Evolutionary conservation across 2,888 invertebrate species (phyloP).

Genomic region (Icerya purchasi): DNA sequence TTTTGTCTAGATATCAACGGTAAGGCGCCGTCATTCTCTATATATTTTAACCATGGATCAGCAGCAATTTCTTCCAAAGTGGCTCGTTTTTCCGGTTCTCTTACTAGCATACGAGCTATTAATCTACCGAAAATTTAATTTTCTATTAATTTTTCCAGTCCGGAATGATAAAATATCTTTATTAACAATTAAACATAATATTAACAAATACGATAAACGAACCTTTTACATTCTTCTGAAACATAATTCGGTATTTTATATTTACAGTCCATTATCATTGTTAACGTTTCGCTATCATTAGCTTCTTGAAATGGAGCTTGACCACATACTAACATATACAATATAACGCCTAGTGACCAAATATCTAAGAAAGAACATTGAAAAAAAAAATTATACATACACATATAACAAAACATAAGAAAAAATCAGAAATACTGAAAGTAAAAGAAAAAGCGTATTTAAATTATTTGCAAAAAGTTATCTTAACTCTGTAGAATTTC

Average conservation of each 20-base stretch:
- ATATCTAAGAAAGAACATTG: conserved; percentile 42
- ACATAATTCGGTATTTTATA: conserved; percentile 79
- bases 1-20: conserved; percentile 77
- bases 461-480: no score
- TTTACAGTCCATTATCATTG: conserved; percentile 99
- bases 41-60: conserved; percentile 58
- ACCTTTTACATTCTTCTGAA: conserved; percentile 65
- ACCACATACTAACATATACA: conserved; percentile 96
- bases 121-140: conserved; percentile 38
- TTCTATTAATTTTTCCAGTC: no score
- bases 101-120: conserved; percentile 78
- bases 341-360: conserved; percentile 95
- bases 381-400: no score
- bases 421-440: not conserved
- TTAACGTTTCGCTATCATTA: conserved; percentile 96
- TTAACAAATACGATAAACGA: no score
- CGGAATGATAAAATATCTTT: no score
- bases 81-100: conserved; percentile 79
- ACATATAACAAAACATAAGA: not conserved
- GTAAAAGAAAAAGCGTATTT: not conserved
- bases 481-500: no score
- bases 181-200: no score
- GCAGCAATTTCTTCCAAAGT: conserved; percentile 66
- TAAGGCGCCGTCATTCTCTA: conserved; percentile 36
- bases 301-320: conserved; percentile 96